Evolutionary conservation across 2,113 vertebrate genomes (phyloP), one percentile per base, ranked within the genome.

Genomic region (Tragelaphus scriptus): DNA sequence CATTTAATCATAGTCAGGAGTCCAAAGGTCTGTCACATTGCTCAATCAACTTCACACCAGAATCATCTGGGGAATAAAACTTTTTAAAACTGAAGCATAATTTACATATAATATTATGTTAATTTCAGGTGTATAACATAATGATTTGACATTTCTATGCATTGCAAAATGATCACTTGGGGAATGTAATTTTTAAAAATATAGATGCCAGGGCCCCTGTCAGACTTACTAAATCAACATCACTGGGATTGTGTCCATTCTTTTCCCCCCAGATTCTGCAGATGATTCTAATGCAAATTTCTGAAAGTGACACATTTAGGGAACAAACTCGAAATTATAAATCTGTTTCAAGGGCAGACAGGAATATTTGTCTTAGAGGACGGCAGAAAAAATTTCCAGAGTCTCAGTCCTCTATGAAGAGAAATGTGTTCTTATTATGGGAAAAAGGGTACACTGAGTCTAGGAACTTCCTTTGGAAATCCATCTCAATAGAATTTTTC

Each of bases 291-390:
- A 88, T 85, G 49, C 7, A 84, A 65, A 88, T 90, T 93, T 32
- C 19, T 88, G 95, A 96, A 40, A 92, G 65, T 2, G 86, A 49
- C 32, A 91, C 28, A 94, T 59, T 90, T 92, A 84, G 93, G 56
- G 30, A 89, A 87, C 91, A 92, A 93, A 89, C n/a, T 96, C 56
- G 28, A 92, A 96, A 79, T 86, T 94, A 80, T 28, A 63, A 32
- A 91, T 75, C 47, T 65, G 28, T 71, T 58, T 91, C 63, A 90
- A 89, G 47, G 59, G 25, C 21, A 90, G 75, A 25, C 14, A 61
- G 84, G 55, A 92, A 88, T 97, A 94, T 88, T 96, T 94, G 85
- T 95, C 36, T 90, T 90, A 90, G 86, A 94, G 47, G 65, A 92
- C 26, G 19, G 21, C 32, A 93, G 86, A 96, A 71, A 53, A 28